Evolutionary conservation across 2,113 vertebrate genomes (phyloP), one percentile per base, ranked within the genome.

Genomic region (Cyanistes caeruleus): DNA sequence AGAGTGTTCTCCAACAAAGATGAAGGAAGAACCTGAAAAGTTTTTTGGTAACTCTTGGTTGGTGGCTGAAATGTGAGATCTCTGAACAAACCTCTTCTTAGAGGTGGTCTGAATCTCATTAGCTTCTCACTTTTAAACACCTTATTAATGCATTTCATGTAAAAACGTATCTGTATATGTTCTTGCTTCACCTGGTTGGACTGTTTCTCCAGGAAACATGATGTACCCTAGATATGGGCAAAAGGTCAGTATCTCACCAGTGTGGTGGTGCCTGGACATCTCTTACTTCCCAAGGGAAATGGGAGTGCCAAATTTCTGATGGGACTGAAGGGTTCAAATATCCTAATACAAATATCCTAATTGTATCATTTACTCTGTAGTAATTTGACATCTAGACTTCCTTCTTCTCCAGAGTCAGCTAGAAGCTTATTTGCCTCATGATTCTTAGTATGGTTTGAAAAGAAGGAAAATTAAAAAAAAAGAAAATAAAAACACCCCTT

Each of bases 341-440:
- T 73, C 58, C 70, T 72, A 27, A 52, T 87, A 37, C 13, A 58
- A 76, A 51, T 51, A 76, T 18, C n/a, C 28, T 85, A 93, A 83
- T 14, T 90, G 67, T 39, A 91, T 77, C 10, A 63, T 90, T 97
- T 90, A 82, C 13, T 87, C 10, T 53, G 35, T 37, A 69, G 43
- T 43, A 73, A 59, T 89, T 79, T 83, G 87, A 93, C 86, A 87
- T 51, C 62, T 56, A 93, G 44, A 69, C 46, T 95, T 93, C 53
- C 87, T 95, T 95, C 58, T 84, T 48, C 18, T 53, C 53, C 84
- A 87, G 55, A 80, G 70, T 93, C 84, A 94, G 53, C 62, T 94
- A 62, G 78, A 93, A 85, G 44, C n/a, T 76, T 76, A 51, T 85
- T 84, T 93, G 58, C 51, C 75, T 83, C 62, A 62, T 55, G 46